Percentiles rank a stretch among this genome's conserved stretches.
Evolutionary conservation across 2,888 invertebrate species (phyloP).

Genomic region (Cotesia congregata): DNA sequence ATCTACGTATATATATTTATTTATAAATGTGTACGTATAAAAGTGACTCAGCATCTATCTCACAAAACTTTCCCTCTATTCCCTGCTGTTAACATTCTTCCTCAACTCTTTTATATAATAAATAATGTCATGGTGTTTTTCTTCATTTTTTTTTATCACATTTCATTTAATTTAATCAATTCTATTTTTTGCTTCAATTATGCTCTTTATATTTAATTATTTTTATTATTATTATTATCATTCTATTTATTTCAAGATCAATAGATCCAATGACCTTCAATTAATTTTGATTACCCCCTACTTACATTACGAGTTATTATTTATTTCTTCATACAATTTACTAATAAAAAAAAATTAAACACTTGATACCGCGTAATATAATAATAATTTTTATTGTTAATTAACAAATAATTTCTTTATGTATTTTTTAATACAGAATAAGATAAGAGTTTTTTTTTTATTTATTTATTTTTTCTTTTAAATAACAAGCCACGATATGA

Average conservation of each 20-base stretch:
- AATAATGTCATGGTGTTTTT: background rate
- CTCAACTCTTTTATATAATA: background rate
- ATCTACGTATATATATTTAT: background rate
- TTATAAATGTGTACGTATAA: background rate
- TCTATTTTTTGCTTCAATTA: background rate
- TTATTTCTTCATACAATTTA: background rate
- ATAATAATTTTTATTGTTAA: no score
- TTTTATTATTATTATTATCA: background rate
- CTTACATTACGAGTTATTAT: background rate
- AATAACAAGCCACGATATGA: background rate
- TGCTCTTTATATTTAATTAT: background rate
- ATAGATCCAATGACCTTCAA: background rate
- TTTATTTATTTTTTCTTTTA: background rate
- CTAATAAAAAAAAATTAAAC: background rate
- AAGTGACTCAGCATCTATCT: constrained; percentile 1
- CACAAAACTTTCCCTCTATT: constrained; percentile 20
- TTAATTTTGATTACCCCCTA: constrained; percentile 1
- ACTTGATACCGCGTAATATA: background rate
- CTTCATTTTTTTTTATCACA: background rate
- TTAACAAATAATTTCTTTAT: no score
- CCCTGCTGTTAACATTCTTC: constrained; percentile 29
- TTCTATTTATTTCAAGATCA: background rate
- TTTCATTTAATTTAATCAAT: background rate
- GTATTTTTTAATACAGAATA: background rate
- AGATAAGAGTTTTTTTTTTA: background rate